Conservation (phyloP, 2,888 invertebrate species). For the Villa cingulata region DNA sequence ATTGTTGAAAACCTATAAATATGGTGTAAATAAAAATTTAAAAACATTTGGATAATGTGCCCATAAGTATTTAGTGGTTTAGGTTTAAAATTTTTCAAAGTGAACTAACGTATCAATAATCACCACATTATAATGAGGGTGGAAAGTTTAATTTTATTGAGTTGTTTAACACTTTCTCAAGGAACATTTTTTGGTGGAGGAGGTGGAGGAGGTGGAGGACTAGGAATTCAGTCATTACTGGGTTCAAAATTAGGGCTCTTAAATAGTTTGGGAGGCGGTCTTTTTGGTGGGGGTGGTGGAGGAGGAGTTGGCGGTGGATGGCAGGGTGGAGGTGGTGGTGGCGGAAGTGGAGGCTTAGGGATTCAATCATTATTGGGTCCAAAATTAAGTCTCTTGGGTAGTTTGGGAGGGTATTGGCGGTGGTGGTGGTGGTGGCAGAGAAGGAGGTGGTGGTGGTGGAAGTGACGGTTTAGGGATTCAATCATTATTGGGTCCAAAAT, state of each 20-base stretch:
- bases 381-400: too few relatives aligned
- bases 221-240: too few relatives aligned
- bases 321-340: not conserved
- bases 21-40: not conserved
- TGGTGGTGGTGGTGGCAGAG: not conserved
- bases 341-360: not conserved
- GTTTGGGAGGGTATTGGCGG: not conserved
- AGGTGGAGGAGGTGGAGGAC: not conserved
- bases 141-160: not conserved
- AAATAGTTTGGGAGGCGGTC: not conserved
- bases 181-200: not conserved
- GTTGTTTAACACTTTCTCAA: not conserved
- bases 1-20: slow-evolving; percentile 1
- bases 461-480: too few relatives aligned
- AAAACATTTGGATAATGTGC: not conserved
- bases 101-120: too few relatives aligned
- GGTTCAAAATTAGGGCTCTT: not conserved
- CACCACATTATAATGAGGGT: slow-evolving; percentile 2
- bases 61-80: too few relatives aligned
- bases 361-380: too few relatives aligned
- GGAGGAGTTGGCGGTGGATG: not conserved
- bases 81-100: too few relatives aligned
- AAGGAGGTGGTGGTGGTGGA: not conserved
- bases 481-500: not conserved
- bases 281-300: not conserved